Evolutionary conservation across 2,797 vertebrate genomes (phyloP).

Genomic region (Picus viridis): DNA sequence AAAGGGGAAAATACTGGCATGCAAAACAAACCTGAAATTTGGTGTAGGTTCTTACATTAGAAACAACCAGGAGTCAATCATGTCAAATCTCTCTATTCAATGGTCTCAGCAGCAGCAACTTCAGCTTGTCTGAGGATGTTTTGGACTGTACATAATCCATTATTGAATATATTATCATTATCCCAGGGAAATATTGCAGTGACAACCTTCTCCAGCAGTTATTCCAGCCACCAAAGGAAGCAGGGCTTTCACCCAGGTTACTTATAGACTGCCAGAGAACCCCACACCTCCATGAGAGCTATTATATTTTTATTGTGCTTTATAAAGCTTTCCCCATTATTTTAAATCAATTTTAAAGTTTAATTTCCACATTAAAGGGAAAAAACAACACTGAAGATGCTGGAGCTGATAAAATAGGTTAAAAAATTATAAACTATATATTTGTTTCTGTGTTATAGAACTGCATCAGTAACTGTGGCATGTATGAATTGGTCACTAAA

Average conservation of each 20-base stretch:
- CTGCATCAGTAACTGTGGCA: neutral
- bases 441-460: neutral
- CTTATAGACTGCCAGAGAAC: constrained; percentile 67
- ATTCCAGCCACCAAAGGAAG: constrained; percentile 71
- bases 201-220: constrained; percentile 77
- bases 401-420: neutral
- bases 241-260: constrained; percentile 75
- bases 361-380: neutral
- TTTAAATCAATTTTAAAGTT: neutral
- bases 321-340: neutral
- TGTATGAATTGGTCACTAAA: neutral
- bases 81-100: constrained; percentile 48
- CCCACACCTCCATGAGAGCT: neutral
- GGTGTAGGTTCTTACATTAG: constrained; percentile 39
- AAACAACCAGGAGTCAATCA: constrained; percentile 48
- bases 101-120: constrained; percentile 69
- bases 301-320: neutral
- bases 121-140: constrained; percentile 54
- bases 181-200: constrained; percentile 68
- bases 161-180: constrained; percentile 63
- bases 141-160: constrained; percentile 62
- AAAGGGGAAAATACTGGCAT: neutral
- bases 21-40: neutral
- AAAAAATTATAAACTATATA: neutral
- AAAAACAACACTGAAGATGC: neutral